Conservation (phyloP, 1,140 invertebrate species). For the Euschistus heros region DNA sequence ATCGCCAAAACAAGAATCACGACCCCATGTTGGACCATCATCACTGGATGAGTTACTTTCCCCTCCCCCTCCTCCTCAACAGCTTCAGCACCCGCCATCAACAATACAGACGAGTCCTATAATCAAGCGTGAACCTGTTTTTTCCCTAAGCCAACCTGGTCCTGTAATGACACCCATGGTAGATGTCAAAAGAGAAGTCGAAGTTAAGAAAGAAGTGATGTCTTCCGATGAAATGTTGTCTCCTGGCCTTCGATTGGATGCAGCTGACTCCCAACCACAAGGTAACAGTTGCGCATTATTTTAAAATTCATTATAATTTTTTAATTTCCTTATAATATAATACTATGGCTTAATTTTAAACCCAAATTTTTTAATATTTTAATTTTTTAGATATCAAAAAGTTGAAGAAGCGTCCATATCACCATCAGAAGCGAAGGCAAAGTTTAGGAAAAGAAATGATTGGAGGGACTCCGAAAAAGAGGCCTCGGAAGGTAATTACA, state of each 20-base stretch:
- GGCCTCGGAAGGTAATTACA: constrained; percentile 52
- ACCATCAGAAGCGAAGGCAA: constrained; percentile 68
- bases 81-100: constrained; percentile 22
- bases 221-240: constrained; percentile 41
- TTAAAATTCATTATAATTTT: background rate
- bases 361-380: background rate
- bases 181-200: constrained; percentile 26
- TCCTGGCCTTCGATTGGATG: constrained; percentile 31
- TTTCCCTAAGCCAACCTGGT: constrained; percentile 19
- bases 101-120: constrained; percentile 18
- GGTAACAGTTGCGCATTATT: background rate
- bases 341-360: background rate
- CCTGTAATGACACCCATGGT: constrained; percentile 26
- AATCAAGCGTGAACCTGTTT: constrained; percentile 22
- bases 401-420: constrained; percentile 67
- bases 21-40: background rate
- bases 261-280: background rate
- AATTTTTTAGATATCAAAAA: constrained; percentile 38
- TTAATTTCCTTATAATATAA: background rate
- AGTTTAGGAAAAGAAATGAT: constrained; percentile 49
- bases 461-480: constrained; percentile 55
- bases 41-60: constrained; percentile 26
- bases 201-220: constrained; percentile 42
- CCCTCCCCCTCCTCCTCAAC: constrained; percentile 23
- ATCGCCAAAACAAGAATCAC: constrained; percentile 23